These are phyloP conservation scores for Terebella lapidaria DNA, from an alignment of 2,888 invertebrate genomes.

Conservation along the genomic window DNA sequence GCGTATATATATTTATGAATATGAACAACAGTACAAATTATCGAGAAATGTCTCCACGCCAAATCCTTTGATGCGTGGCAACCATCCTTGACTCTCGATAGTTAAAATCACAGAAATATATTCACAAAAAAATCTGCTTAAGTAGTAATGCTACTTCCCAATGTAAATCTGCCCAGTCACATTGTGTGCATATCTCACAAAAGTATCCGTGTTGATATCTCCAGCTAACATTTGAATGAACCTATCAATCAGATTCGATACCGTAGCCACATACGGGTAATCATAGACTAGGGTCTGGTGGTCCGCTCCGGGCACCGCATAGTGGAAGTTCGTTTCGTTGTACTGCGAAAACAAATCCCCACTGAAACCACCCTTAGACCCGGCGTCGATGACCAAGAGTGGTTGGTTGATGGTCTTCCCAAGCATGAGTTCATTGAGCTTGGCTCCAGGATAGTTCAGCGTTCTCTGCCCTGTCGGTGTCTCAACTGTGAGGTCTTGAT, in stretches of 20 bases:
- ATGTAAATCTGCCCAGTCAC: not conserved
- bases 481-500: not conserved
- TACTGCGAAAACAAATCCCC: constrained; percentile 1
- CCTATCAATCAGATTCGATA: constrained; percentile 3
- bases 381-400: constrained; percentile 14
- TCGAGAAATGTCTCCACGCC: too few species aligned
- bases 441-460: not conserved
- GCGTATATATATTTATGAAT: too few species aligned
- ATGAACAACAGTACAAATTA: too few species aligned
- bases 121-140: too few species aligned
- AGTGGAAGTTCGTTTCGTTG: not conserved
- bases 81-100: too few species aligned
- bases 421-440: not conserved
- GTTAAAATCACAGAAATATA: too few species aligned
- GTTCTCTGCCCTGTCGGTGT: not conserved
- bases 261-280: not conserved
- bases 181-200: not conserved
- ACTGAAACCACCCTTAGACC: not conserved
- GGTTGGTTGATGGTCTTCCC: not conserved
- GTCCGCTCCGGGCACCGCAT: not conserved
- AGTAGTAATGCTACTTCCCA: too few species aligned
- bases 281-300: constrained; percentile 5
- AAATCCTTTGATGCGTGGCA: too few species aligned
- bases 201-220: not conserved
- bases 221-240: constrained; percentile 2